These are phyloP conservation scores for Diploscapter pachys DNA, from an alignment of 1,140 invertebrate species.

Conservation along the genomic window DNA sequence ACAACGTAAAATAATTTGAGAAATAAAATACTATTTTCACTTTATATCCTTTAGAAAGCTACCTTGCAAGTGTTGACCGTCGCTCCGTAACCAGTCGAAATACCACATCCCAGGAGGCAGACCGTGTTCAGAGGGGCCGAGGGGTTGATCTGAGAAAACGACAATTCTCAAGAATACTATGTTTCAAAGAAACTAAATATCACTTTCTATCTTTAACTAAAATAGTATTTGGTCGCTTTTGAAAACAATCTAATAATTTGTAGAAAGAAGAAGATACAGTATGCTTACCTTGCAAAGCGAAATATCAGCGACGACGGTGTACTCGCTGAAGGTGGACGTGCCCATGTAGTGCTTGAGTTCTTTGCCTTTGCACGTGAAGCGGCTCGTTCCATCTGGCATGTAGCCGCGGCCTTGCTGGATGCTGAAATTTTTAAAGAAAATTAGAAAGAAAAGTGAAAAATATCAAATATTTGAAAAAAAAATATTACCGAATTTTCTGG, in stretches of 20 bases:
- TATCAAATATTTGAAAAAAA: background rate
- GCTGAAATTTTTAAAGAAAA: background rate
- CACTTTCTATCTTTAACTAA: conserved; percentile 1
- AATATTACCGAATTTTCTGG: conserved; percentile 72
- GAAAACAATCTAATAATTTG: background rate
- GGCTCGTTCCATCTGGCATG: conserved; percentile 90
- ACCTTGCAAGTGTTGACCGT: conserved; percentile 84
- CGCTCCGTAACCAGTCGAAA: conserved; percentile 72
- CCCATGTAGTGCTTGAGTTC: conserved; percentile 94
- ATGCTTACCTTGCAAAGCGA: conserved; percentile 73
- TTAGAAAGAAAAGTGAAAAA: background rate
- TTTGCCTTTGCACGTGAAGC: conserved; percentile 80
- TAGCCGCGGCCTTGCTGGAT: conserved; percentile 65
- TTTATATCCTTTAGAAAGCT: too few species aligned
- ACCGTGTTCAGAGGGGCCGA: conserved; percentile 81
- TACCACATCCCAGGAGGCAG: conserved; percentile 91
- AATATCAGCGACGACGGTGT: conserved; percentile 94
- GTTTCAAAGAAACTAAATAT: conserved; percentile 10
- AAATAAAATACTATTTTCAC: background rate
- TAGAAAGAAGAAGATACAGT: background rate
- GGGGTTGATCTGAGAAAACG: conserved; percentile 59
- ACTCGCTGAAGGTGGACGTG: conserved; percentile 94
- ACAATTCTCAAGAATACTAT: conserved; percentile 4
- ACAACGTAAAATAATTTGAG: background rate
- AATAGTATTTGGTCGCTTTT: background rate